phyloP scores from a whole-genome alignment of 2,888 invertebrate species.

The Glyphotaelius pellucidus region DNA sequence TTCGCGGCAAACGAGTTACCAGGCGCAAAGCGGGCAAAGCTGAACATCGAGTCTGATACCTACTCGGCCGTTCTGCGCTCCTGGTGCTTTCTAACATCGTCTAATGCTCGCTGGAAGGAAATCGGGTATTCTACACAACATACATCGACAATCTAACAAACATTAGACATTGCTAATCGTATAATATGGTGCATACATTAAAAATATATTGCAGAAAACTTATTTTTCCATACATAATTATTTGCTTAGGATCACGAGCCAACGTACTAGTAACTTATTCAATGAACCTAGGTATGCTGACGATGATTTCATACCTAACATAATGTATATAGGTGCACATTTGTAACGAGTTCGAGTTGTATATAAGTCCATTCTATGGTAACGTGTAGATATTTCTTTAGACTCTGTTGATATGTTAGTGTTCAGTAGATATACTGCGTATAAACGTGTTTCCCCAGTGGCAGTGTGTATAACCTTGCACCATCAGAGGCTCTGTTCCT shows the following conservation, averaged over 20 bases:
- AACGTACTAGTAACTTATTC: neutral
- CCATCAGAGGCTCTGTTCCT: neutral
- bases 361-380: neutral
- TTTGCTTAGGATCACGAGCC: neutral
- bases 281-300: neutral
- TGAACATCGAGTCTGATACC: constrained; percentile 67
- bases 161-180: neutral
- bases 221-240: neutral
- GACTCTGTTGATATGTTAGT: neutral
- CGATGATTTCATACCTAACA: neutral
- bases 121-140: constrained; percentile 26
- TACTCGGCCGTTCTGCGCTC: constrained; percentile 71
- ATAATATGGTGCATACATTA: neutral
- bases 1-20: constrained; percentile 47
- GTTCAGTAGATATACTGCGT: neutral
- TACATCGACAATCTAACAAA: neutral
- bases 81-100: constrained; percentile 78
- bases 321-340: neutral
- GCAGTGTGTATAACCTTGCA: neutral
- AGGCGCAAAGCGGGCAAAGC: constrained; percentile 35
- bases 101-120: constrained; percentile 73
- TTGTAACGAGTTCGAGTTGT: neutral
- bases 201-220: neutral
- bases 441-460: neutral
- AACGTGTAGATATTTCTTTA: neutral